Evolutionary conservation across 2,888 invertebrate genomes (phyloP).

Genomic region (Drosophila mercatorum): DNA sequence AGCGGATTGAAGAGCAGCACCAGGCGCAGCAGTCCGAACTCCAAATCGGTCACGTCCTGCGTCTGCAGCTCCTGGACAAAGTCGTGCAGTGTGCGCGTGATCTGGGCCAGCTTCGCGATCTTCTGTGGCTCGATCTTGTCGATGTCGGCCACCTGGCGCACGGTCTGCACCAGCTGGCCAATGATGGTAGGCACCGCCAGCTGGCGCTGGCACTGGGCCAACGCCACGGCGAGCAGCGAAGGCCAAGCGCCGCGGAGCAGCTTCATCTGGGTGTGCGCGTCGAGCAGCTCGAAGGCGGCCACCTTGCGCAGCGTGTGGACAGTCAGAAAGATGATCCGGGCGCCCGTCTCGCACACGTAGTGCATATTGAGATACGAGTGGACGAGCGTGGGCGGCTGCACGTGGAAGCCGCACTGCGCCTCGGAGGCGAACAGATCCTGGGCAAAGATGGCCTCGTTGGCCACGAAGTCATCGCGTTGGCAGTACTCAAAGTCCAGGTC

Average conservation of each 20-base stretch:
- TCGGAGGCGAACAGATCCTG: conserved; percentile 88
- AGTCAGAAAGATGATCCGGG: conserved; percentile 94
- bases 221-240: conserved; percentile 94
- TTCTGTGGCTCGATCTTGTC: conserved; percentile 91
- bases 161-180: conserved; percentile 89
- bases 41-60: conserved; percentile 91
- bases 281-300: conserved; percentile 92
- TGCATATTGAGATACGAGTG: conserved; percentile 96
- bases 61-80: conserved; percentile 91
- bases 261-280: conserved; percentile 92
- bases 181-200: conserved; percentile 92
- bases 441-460: conserved; percentile 83
- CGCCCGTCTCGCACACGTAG: conserved; percentile 97
- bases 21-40: conserved; percentile 94
- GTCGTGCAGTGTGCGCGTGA: conserved; percentile 93
- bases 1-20: conserved; percentile 93
- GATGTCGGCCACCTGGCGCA: conserved; percentile 83
- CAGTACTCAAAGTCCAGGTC: conserved; percentile 75
- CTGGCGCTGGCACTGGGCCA: conserved; percentile 92
- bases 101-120: conserved; percentile 91
- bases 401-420: conserved; percentile 89
- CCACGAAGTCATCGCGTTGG: conserved; percentile 71
- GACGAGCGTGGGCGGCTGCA: conserved; percentile 91
- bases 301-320: conserved; percentile 96
- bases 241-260: conserved; percentile 96